Conservation (phyloP, 1,140 invertebrate species). For the Cardiocondyla obscurior region DNA sequence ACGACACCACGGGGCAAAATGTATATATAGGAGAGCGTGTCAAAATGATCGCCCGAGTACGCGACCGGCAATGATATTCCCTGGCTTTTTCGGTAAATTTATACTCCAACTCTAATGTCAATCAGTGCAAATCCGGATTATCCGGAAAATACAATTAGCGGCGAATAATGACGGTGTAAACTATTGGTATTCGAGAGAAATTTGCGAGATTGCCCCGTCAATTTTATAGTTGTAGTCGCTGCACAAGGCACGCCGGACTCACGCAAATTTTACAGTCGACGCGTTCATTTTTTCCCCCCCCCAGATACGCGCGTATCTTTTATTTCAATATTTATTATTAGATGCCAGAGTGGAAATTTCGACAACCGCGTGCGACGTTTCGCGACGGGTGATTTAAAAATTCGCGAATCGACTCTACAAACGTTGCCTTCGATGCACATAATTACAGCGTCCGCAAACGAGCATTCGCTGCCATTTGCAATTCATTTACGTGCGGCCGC, state of each 20-base stretch:
- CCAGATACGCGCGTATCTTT: too few relatives aligned
- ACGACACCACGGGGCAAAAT: constrained; percentile 58
- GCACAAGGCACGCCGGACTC: not conserved
- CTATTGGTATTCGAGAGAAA: constrained; percentile 44
- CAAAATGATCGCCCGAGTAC: constrained; percentile 48
- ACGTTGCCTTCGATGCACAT: constrained; percentile 37
- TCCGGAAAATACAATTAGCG: constrained; percentile 56
- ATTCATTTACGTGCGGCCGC: constrained; percentile 45
- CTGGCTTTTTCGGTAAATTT: constrained; percentile 58
- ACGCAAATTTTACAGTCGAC: not conserved
- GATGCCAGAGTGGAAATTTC: not conserved
- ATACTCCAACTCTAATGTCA: constrained; percentile 51
- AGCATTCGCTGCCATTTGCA: constrained; percentile 47
- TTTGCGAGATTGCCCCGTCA: constrained; percentile 34
- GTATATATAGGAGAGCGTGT: constrained; percentile 28
- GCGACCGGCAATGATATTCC: constrained; percentile 43
- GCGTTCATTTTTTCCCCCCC: too few relatives aligned
- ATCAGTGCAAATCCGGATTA: constrained; percentile 51
- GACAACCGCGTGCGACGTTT: not conserved
- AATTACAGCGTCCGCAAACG: constrained; percentile 42
- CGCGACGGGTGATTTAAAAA: not conserved
- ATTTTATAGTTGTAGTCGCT: constrained; percentile 22
- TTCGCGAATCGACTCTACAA: not conserved
- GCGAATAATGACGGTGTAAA: constrained; percentile 53
- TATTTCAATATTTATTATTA: not conserved